Conservation (phyloP, 2,113 vertebrate species). For the Scopus umbretta region DNA sequence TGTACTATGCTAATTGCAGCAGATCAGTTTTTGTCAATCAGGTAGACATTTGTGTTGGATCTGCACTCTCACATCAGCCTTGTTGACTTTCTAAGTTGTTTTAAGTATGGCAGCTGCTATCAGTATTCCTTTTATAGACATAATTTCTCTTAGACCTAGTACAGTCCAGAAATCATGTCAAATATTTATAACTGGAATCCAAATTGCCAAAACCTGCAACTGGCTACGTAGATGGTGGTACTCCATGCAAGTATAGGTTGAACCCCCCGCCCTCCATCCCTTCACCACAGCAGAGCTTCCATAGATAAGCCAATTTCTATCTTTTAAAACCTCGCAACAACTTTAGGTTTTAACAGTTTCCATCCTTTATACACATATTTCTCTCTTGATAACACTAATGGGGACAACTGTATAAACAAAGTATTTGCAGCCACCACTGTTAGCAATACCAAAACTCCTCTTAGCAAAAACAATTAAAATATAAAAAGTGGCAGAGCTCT, state of each 20-base stretch:
- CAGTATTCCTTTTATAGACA: not conserved
- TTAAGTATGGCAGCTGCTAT: not conserved
- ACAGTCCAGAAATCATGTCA: not conserved
- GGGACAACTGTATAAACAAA: not conserved
- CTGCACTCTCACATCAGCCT: not conserved
- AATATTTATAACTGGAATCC: not conserved
- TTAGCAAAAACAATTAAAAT: not conserved
- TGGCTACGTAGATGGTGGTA: rapidly evolving
- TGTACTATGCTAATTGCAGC: not conserved
- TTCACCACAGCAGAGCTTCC: not conserved
- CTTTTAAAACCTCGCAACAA: not conserved
- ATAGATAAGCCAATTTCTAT: not conserved
- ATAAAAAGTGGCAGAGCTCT: not conserved
- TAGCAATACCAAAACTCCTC: not conserved
- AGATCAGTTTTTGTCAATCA: not conserved
- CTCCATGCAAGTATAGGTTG: not conserved
- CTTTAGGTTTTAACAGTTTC: not conserved
- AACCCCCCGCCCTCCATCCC: not conserved
- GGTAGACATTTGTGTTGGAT: not conserved
- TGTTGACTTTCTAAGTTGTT: not conserved
- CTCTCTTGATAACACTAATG: not conserved
- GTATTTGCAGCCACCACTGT: not conserved
- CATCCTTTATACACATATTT: not conserved
- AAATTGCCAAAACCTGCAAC: not conserved
- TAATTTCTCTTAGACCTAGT: not conserved